Evolutionary conservation across 2,888 invertebrate genomes (phyloP), one percentile per base, ranked within the genome.

Genomic region (Ectemnius cavifrons): DNA sequence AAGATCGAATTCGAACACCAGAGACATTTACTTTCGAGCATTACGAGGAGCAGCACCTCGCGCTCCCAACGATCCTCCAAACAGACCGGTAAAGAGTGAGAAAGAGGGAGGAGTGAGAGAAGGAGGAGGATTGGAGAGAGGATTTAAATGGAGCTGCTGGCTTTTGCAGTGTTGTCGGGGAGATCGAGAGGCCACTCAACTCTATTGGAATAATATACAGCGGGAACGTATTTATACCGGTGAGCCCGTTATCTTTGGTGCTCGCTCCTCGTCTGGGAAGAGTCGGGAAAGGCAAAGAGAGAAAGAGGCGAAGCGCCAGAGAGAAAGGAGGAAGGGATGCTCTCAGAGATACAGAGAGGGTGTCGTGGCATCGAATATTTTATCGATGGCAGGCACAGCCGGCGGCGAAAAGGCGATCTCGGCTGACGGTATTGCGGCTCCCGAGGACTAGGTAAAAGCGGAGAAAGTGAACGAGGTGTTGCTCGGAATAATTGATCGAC

Each of bases 171-270:
- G 37, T 37, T 63, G 66, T 46, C 73, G 45, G 63, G 23, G 37
- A 37, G 63, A 60, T 69, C 79, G 71, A 63, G 78, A 79, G 84
- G 84, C 75, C 84, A 77, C 80, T 83, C 83, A 83, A 84, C 84
- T 71, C 79, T 62, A 68, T 70, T 78, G 84, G 71, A 83, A 83
- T 79, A 84, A 83, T 84, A 84, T 76, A 84, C 83, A 84, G 67
- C 57, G 77, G 68, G 77, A 71, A 81, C 47, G 84, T 83, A 84
- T 83, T 84, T 84, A 84, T 81, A 84, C 79, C 77, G 63, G 59
- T 23, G 74, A 70, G 71, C 69, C 58, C 81, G 67, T 74, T 77
- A 67, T 75, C 61, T 71, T 75, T 69, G 75, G 60, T 69, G 46
- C 49, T 45, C 63, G 60, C 59, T 70, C n/a, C 6, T 20, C 57